Conservation (phyloP, 1,140 invertebrate species). For the Papilio polytes region DNA sequence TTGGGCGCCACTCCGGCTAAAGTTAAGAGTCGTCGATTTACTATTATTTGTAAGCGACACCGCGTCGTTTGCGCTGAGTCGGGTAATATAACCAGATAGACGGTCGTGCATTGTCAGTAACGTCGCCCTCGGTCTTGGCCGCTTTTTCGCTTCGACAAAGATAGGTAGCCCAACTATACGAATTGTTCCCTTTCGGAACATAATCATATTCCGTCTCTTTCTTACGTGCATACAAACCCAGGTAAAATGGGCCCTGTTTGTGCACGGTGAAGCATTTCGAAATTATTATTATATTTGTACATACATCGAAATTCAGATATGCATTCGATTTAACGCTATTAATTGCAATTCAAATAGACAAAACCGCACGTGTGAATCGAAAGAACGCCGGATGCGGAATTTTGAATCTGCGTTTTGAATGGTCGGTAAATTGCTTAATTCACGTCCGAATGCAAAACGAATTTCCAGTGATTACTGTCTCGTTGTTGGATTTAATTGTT, state of each 20-base stretch:
- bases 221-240: conserved; percentile 70
- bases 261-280: conserved; percentile 54
- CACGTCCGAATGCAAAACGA: conserved; percentile 40
- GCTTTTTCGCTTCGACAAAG: conserved; percentile 62
- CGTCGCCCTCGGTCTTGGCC: conserved; percentile 74
- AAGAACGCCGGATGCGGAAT: conserved; percentile 26
- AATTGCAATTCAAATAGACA: conserved; percentile 5
- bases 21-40: conserved; percentile 49
- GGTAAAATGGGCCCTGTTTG: conserved; percentile 67
- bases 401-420: conserved; percentile 35
- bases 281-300: conserved; percentile 38
- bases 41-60: conserved; percentile 10
- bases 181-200: conserved; percentile 69
- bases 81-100: conserved; percentile 78
- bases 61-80: conserved; percentile 45
- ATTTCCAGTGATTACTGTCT: conserved; percentile 28
- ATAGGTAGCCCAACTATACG: conserved; percentile 61
- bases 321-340: conserved; percentile 26
- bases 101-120: conserved; percentile 77
- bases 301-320: conserved; percentile 2
- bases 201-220: conserved; percentile 66
- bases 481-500: conserved; percentile 40
- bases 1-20: conserved; percentile 60
- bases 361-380: conserved; percentile 34
- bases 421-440: conserved; percentile 37